A percentile compares a stretch with the other conserved stretches of the same genome.
These are phyloP conservation scores for Pachyseris speciosa DNA, from an alignment of 64 coral and sea anemone genomes.

Conservation along the genomic window DNA sequence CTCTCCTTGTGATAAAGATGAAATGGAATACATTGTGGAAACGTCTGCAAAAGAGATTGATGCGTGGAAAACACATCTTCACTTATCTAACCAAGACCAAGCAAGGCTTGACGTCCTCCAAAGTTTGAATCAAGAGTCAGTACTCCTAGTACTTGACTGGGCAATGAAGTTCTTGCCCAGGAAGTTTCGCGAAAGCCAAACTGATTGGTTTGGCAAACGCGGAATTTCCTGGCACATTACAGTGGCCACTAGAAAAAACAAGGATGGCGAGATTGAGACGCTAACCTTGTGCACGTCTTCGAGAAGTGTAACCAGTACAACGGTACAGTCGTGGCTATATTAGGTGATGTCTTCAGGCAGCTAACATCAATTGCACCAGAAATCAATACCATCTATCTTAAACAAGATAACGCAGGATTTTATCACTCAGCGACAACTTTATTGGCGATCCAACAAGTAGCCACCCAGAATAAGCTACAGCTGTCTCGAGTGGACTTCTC, in stretches of 20 bases:
- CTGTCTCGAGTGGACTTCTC: constrained; percentile 34
- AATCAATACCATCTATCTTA: no score
- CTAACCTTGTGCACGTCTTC: constrained; percentile 43
- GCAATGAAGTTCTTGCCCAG: constrained; percentile 56
- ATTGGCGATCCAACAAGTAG: constrained; percentile 2
- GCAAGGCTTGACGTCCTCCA: constrained; percentile 29
- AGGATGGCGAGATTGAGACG: constrained; percentile 13
- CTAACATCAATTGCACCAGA: background rate
- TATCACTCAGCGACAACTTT: no score
- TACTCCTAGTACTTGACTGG: constrained; percentile 37
- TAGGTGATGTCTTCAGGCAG: constrained; percentile 40
- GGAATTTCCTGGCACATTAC: constrained; percentile 48
- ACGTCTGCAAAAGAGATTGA: background rate
- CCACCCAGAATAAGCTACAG: background rate
- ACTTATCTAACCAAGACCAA: constrained; percentile 24
- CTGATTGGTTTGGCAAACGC: constrained; percentile 57
- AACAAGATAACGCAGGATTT: no score
- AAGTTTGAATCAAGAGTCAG: constrained; percentile 16
- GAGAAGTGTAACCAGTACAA: constrained; percentile 39
- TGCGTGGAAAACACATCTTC: background rate
- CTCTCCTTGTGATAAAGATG: no score
- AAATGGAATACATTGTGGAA: no score
- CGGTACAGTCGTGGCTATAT: constrained; percentile 31
- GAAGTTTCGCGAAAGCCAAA: constrained; percentile 39
- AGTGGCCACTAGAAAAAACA: constrained; percentile 31